Conservation (phyloP, 2,888 invertebrate genomes). For the Cryptophagus acutangulus region DNA sequence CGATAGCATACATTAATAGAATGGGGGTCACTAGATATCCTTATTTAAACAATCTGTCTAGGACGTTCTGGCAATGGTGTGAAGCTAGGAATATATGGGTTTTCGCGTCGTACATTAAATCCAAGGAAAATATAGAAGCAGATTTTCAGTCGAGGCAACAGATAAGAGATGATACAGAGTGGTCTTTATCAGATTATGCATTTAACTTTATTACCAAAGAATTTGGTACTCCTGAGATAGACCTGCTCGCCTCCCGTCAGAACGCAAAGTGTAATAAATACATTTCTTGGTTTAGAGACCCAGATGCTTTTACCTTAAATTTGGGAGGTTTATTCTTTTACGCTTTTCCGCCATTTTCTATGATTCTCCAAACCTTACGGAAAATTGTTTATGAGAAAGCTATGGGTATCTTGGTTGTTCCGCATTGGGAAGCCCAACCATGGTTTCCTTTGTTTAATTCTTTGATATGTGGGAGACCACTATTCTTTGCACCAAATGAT, state of each 20-base stretch:
- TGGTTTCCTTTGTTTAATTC: too few relatives aligned
- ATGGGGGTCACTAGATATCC: slow-evolving; percentile 19
- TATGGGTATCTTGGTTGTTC: slow-evolving; percentile 30
- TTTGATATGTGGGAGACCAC: slow-evolving; percentile 16
- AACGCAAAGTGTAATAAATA: slow-evolving; percentile 22
- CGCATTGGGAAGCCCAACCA: slow-evolving; percentile 30
- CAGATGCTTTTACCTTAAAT: slow-evolving; percentile 22
- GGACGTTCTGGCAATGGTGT: slow-evolving; percentile 26
- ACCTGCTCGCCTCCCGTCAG: slow-evolving; percentile 18
- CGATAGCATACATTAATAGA: slow-evolving; percentile 18
- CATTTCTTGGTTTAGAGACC: slow-evolving; percentile 20
- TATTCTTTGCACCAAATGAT: not conserved
- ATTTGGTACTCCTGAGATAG: slow-evolving; percentile 13
- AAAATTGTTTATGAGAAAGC: slow-evolving; percentile 22
- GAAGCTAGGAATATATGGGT: slow-evolving; percentile 11
- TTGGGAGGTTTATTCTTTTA: slow-evolving; percentile 20
- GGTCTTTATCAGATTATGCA: slow-evolving; percentile 1
- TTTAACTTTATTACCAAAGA: slow-evolving; percentile 8
- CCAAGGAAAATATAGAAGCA: slow-evolving; percentile 17
- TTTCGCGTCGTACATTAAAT: slow-evolving; percentile 18
- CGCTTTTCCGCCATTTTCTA: slow-evolving; percentile 22
- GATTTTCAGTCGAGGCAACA: slow-evolving; percentile 8
- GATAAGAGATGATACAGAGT: slow-evolving; percentile 12
- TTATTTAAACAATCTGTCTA: slow-evolving; percentile 19
- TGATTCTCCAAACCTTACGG: not conserved